Evolutionary conservation across 2,797 vertebrate species (phyloP).

Genomic region (Antrozous pallidus): DNA sequence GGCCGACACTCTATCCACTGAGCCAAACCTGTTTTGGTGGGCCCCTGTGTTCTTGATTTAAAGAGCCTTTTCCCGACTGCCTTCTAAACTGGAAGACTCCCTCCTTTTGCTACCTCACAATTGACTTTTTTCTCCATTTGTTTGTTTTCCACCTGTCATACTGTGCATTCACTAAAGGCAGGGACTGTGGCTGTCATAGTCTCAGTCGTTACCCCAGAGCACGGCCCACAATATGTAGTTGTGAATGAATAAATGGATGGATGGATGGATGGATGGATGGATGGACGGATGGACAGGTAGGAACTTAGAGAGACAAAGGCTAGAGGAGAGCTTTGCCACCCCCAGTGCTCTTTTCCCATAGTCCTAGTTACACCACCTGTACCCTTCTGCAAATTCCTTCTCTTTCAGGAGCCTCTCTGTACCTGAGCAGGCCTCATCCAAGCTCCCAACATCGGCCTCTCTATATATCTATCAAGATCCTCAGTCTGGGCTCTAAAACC

Average conservation of each 20-base stretch:
- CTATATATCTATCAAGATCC: neutral
- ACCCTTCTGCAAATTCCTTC: neutral
- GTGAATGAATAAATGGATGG: neutral
- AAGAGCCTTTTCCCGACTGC: neutral
- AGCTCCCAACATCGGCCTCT: neutral
- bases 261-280: neutral
- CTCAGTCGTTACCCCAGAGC: neutral
- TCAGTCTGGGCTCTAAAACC: neutral
- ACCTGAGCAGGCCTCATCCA: neutral
- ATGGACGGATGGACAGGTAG: neutral
- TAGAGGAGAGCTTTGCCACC: neutral
- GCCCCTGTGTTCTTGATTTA: neutral
- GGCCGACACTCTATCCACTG: too few species aligned
- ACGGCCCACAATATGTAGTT: neutral
- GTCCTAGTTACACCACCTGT: neutral
- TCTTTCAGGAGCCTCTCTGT: neutral
- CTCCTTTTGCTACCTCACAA: neutral
- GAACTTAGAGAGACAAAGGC: neutral
- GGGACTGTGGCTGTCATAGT: neutral
- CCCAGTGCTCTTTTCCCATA: neutral
- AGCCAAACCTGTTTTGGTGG: too few species aligned
- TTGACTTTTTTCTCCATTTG: neutral
- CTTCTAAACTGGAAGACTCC: neutral
- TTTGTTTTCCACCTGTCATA: neutral
- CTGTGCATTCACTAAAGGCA: neutral